Conservation (phyloP, 2,113 vertebrate genomes). For the Sceloporus tristichus region DNA sequence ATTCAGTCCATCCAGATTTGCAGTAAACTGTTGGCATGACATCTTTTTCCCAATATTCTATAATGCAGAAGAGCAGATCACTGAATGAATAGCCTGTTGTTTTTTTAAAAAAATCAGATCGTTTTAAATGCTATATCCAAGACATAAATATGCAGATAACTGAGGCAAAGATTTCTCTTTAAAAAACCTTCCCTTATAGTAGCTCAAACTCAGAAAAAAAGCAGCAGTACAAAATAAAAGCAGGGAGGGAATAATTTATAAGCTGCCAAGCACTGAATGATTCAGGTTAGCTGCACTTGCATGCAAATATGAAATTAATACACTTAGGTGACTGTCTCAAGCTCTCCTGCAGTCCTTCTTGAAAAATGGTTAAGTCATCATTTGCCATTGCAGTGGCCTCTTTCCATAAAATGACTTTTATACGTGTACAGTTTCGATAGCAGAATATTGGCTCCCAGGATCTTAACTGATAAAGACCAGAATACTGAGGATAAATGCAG, state of each 20-base stretch:
- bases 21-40: slow-evolving; percentile 95
- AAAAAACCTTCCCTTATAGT: not conserved
- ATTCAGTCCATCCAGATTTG: slow-evolving; percentile 94
- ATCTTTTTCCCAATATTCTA: slow-evolving; percentile 99
- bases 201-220: not conserved
- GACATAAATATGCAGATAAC: not conserved
- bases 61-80: slow-evolving; percentile 64
- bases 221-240: not conserved
- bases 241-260: not conserved
- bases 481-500: not conserved
- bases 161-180: not conserved
- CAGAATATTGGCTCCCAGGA: not conserved
- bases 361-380: not conserved
- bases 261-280: not conserved
- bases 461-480: not conserved
- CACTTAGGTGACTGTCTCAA: not conserved
- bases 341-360: not conserved
- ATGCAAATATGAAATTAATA: not conserved
- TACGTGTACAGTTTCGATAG: not conserved
- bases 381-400: not conserved
- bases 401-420: not conserved
- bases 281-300: not conserved
- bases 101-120: slow-evolving; percentile 3
- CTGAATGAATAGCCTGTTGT: slow-evolving; percentile 17
- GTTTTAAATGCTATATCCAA: slow-evolving; percentile 1